Conservation (phyloP, 2,113 vertebrate species). For the Spizaetus ornatus region DNA sequence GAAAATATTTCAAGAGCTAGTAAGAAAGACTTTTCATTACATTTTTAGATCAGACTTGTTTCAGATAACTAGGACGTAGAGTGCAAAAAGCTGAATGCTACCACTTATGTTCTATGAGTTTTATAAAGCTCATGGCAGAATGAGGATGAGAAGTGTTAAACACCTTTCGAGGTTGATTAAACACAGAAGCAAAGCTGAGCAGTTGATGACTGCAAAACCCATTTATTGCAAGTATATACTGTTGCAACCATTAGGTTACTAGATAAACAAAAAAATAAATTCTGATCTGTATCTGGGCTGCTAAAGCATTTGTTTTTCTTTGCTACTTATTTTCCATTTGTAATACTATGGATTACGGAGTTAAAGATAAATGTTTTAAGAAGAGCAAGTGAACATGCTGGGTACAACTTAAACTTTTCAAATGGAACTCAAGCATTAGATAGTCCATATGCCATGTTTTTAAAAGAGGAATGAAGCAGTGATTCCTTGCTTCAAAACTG, state of each 20-base stretch:
- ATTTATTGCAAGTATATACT: not conserved
- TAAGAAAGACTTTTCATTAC: not conserved
- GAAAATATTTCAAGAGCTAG: not conserved
- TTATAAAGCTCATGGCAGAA: not conserved
- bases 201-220: not conserved
- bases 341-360: not conserved
- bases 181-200: not conserved
- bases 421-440: not conserved
- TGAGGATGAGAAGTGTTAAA: not conserved
- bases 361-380: not conserved
- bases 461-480: not conserved
- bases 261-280: not conserved
- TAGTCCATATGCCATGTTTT: not conserved
- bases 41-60: not conserved
- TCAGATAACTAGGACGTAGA: not conserved
- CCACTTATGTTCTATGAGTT: not conserved
- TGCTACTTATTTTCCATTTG: not conserved
- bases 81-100: not conserved
- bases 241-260: not conserved
- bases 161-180: not conserved
- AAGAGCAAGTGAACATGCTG: not conserved
- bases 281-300: not conserved
- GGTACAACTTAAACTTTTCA: not conserved
- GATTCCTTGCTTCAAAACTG: not conserved
- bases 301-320: not conserved